Percentiles rank a stretch among this genome's conserved stretches.
These are phyloP conservation scores for Bufo gargarizans DNA, from an alignment of 2,113 vertebrate species.

Conservation along the genomic window DNA sequence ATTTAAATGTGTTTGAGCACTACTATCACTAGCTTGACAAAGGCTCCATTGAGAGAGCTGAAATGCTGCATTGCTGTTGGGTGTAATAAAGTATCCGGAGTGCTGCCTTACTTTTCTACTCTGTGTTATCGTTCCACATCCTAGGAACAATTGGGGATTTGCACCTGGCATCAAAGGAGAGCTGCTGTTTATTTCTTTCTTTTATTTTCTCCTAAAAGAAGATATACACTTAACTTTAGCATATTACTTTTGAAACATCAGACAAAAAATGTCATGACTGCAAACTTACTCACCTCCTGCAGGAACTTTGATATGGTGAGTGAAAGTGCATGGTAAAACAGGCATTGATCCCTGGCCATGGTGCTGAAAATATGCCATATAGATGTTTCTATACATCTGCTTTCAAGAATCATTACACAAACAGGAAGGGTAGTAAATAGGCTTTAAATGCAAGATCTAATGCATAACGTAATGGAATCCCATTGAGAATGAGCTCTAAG, in stretches of 20 bases:
- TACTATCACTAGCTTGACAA: no score
- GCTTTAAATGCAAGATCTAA: slow-evolving; percentile 8
- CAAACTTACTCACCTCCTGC: background rate
- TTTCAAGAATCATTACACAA: slow-evolving; percentile 34
- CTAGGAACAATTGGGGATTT: no score
- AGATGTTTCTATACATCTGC: background rate
- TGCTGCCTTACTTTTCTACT: no score
- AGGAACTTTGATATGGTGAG: background rate
- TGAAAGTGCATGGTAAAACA: background rate
- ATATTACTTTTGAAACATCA: background rate
- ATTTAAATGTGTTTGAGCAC: no score
- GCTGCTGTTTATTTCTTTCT: no score
- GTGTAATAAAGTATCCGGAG: no score
- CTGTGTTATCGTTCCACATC: no score
- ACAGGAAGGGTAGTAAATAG: slow-evolving; percentile 27
- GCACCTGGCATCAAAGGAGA: no score
- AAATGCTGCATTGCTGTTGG: no score
- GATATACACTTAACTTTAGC: no score
- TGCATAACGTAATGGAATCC: slow-evolving; percentile 25
- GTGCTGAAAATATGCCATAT: background rate
- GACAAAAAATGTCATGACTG: background rate
- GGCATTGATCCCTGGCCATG: background rate
- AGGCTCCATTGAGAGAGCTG: no score
- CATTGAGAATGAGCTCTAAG: background rate
- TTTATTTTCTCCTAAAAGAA: no score